Evolutionary conservation across 1,140 invertebrate genomes (phyloP).

Genomic region (Elysia chlorotica): DNA sequence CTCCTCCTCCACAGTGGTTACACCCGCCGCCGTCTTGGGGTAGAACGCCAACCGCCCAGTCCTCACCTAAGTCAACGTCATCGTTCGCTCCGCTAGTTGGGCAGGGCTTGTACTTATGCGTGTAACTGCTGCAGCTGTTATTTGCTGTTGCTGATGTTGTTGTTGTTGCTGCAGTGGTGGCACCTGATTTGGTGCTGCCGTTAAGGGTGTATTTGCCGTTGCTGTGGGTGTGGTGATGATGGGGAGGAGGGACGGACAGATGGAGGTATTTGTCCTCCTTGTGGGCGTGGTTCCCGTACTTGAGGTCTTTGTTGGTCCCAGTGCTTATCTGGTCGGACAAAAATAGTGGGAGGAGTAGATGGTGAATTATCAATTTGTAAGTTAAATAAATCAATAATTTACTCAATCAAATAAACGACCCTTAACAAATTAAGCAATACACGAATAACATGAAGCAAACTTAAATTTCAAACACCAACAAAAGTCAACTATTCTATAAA

Average conservation of each 20-base stretch:
- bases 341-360: background rate
- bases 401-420: background rate
- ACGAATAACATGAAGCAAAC: no score
- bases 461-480: no score
- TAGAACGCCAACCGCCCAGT: no score
- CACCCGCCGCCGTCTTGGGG: background rate
- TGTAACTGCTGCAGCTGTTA: background rate
- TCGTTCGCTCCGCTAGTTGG: background rate
- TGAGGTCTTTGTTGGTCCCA: background rate
- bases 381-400: background rate
- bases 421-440: no score
- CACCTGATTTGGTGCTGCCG: no score
- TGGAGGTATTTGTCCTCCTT: background rate
- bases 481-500: no score
- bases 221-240: no score
- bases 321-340: background rate
- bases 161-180: no score
- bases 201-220: no score
- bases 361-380: background rate
- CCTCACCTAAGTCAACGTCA: no score
- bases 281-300: background rate
- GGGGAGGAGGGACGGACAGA: background rate
- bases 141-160: background rate
- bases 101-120: slow-evolving; percentile 11
- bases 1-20: background rate